Base-by-base conservation (phyloP, 2,797 vertebrate species). In the Perdix hodgsoniae region DNA sequence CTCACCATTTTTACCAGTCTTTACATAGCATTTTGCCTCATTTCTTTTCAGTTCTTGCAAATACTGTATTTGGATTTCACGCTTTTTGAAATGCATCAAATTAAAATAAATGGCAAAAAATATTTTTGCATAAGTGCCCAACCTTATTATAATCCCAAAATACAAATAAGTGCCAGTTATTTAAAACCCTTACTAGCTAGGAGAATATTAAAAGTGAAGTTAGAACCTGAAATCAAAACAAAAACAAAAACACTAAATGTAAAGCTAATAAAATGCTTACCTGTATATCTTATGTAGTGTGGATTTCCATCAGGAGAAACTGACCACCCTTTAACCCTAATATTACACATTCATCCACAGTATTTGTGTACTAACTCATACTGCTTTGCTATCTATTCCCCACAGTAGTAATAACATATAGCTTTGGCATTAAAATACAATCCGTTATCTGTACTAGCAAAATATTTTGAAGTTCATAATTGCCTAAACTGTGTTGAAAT, bases 81-180 rank as follows among this genome's bases (percentile, higher is more conserved):
- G 54, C 54, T 95, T 91, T 87, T 71, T 49, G 35, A 59, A 93
- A 86, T 90, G 21, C 61, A 87, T 66, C 22, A 63, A 80, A 93
- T 91, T 75, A 88, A 50, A 87, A 91, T 77, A 94, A 89, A 94
- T 59, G 65, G 52, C 22, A 92, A 93, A 93, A 92, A 74, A 54
- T 37, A 31, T 52, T 52, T 91, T 60, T 56, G n/a, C 49, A 45
- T 93, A 93, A 94, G 82, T 84, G 54, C 9, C 13, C 37, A 77
- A 59, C 27, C 64, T 86, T 82, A 94, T 94, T 96, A 82, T 84
- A 94, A 91, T 91, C 93, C 75, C 63, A 93, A 94, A 91, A 69
- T 59, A 64, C 35, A 69, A 39, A 59, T 88, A 93, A 95, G 42
- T 61, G 45, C 65, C 66, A 91, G 56, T 61, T 93, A 88, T 90